These are phyloP conservation scores for Gadopsis bispinosus DNA, from an alignment of 2,797 vertebrate genomes.

Conservation along the genomic window DNA sequence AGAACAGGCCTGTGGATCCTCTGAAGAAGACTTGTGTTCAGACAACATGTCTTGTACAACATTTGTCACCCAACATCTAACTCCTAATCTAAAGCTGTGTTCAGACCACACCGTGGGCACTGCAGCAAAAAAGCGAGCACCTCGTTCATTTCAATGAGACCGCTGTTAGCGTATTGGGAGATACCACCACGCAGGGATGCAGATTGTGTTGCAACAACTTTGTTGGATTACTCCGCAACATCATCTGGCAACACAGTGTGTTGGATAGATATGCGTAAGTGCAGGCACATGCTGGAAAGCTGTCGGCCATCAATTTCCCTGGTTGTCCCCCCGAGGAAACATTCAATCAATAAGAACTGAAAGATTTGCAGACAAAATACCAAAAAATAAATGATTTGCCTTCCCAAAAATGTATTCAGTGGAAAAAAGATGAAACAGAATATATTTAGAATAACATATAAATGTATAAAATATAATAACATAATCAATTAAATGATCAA, in stretches of 20 bases:
- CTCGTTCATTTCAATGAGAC: background rate
- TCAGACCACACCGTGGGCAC: background rate
- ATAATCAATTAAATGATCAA: background rate
- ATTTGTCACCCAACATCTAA: background rate
- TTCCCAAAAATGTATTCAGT: background rate
- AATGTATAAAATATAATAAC: too few relatives aligned
- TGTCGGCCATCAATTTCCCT: slow-evolving; percentile 23
- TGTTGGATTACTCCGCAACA: slow-evolving; percentile 15
- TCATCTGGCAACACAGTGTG: slow-evolving; percentile 25
- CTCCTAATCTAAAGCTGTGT: background rate
- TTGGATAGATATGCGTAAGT: slow-evolving; percentile 33
- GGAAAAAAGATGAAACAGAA: too few relatives aligned
- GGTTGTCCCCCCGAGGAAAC: background rate
- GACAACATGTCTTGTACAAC: background rate
- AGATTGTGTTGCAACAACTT: slow-evolving; percentile 22
- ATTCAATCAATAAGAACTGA: slow-evolving; percentile 14
- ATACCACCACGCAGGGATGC: background rate
- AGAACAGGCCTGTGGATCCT: background rate
- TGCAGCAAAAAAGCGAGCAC: background rate
- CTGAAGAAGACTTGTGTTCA: background rate
- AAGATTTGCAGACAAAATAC: slow-evolving; percentile 15
- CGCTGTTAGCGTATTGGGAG: background rate
- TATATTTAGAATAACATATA: too few relatives aligned
- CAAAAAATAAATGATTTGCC: background rate
- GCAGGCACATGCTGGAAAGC: slow-evolving; percentile 16